Evolutionary conservation across 2,797 vertebrate species (phyloP), one percentile per base, ranked within the genome.

Genomic region (Acanthornis magna): DNA sequence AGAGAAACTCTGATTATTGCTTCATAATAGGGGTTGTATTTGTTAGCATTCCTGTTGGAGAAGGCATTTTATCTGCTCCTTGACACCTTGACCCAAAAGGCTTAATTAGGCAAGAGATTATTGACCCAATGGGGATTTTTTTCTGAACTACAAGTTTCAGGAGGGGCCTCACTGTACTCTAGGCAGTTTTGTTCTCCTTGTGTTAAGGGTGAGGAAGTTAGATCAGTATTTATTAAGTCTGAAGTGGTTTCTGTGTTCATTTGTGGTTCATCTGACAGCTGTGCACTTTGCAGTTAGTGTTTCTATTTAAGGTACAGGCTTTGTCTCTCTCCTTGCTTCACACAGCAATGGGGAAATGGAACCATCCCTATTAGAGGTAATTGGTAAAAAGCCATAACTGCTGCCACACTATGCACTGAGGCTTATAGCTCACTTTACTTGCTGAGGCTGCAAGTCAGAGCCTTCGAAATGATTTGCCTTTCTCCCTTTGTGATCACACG

Each of bases 331-430:
- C 7, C 67, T 86, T n/a, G 20, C 45, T 80, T 89, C 45, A 13
- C 12, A 10, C 21, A 47, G 54, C 55, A 65, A 26, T 74, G 86
- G 58, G 27, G 50, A 75, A 75, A 65, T 23, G 66, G 61, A 80
- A 7, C 74, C 4, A 2, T 58, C 40, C 63, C 34, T 89, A 79
- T 91, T 92, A 94, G 90, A 85, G 86, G 45, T 94, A 95, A 94
- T 85, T 85, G 93, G 57, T 68, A 72, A 85, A 76, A 88, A 66
- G 48, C 55, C 26, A 1, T 80, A 84, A 80, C 61, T 89, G 16
- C 53, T 50, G 79, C 62, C 78, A 50, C 20, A 3, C 78, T 74
- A 14, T 19, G 47, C 30, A 50, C 16, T 1, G 7, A 51, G 61
- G 23, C 50, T 85, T 58, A 3, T 27, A 40, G 81, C 78, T 80